These are phyloP conservation scores for Premnoplex brunnescens DNA, from an alignment of 2,797 vertebrate species.

Conservation along the genomic window DNA sequence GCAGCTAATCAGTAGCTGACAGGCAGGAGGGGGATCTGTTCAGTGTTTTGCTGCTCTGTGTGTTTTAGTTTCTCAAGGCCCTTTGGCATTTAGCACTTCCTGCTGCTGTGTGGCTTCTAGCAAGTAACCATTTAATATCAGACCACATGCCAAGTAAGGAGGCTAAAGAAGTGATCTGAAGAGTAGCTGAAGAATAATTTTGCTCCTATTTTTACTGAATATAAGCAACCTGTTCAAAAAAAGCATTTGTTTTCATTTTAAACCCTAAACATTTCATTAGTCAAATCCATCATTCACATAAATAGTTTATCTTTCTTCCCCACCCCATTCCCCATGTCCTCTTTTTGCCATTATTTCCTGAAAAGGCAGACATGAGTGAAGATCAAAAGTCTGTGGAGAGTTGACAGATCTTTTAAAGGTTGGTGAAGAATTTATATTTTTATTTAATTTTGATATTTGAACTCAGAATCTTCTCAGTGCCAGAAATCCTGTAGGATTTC, in stretches of 20 bases:
- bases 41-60: not conserved
- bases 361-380: not conserved
- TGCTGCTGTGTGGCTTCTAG: conserved; percentile 22
- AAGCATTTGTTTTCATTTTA: not conserved
- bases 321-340: not conserved
- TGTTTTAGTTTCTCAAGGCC: conserved; percentile 31
- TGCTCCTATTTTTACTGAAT: not conserved
- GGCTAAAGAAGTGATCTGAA: not conserved
- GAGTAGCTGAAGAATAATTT: not conserved
- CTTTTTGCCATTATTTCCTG: not conserved
- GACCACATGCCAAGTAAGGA: not conserved
- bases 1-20: not conserved
- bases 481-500: not conserved
- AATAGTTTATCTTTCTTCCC: not conserved
- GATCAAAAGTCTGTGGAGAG: not conserved
- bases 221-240: not conserved
- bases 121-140: conserved; percentile 39
- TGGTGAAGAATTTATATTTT: not conserved
- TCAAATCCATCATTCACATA: not conserved
- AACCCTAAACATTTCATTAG: not conserved
- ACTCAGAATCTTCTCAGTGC: not conserved
- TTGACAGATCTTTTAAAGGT: not conserved
- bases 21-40: not conserved
- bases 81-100: conserved; percentile 54
- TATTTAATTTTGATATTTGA: not conserved